Percentiles rank a stretch among this genome's conserved stretches.
Conservation (phyloP, 1,140 invertebrate species). For the Bombyx mori region ASM3026992v2 NC_085121.1:1522501-1523000, state of each 20-base stretch:
- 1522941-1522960: slow-evolving; percentile 68
- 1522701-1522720: slow-evolving; percentile 27
- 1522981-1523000: slow-evolving; percentile 45
- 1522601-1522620: slow-evolving; percentile 72
- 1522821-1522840: slow-evolving; percentile 45
- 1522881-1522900: slow-evolving; percentile 72
- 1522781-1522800: slow-evolving; percentile 72
- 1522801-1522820: slow-evolving; percentile 57
- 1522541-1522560: slow-evolving; percentile 69
- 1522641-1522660: slow-evolving; percentile 72
- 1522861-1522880: slow-evolving; percentile 72
- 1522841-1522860: slow-evolving; percentile 60
- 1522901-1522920: slow-evolving; percentile 72
- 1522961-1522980: slow-evolving; percentile 50
- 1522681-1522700: slow-evolving; percentile 28
- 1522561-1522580: slow-evolving; percentile 49
- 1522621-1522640: slow-evolving; percentile 71
- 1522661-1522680: slow-evolving; percentile 53
- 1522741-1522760: slow-evolving; percentile 72
- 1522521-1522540: slow-evolving; percentile 69
- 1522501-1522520: slow-evolving; percentile 72
- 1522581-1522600: slow-evolving; percentile 71
- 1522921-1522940: slow-evolving; percentile 72
- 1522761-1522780: slow-evolving; percentile 71
- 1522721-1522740: slow-evolving; percentile 63